A percentile compares a stretch with the other conserved stretches of the same genome.
phyloP scores from a whole-genome alignment of 2,113 vertebrate genomes.

The Python bivittatus region DNA sequence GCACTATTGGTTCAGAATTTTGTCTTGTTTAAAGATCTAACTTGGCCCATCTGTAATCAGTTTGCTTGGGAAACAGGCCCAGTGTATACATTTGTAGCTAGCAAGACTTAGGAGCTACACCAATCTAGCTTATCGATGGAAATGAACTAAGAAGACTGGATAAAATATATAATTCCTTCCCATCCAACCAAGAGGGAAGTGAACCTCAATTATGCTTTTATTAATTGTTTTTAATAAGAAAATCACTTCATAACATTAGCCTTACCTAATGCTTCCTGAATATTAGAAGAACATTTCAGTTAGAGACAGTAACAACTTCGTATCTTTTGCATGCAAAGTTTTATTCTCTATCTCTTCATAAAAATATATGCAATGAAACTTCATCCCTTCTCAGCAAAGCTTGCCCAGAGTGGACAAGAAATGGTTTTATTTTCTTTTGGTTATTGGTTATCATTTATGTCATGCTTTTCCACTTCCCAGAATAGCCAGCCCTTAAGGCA shows the following conservation, averaged over 20 bases:
- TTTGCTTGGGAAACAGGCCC: neutral
- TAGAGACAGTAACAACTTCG: neutral
- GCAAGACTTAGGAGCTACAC: no score
- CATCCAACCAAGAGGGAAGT: neutral
- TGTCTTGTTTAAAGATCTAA: neutral
- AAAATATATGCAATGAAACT: neutral
- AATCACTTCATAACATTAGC: neutral
- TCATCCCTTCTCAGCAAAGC: neutral
- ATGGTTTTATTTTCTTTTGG: neutral
- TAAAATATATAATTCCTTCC: neutral
- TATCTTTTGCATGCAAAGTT: neutral
- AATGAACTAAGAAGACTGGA: no score
- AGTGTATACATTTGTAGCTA: neutral
- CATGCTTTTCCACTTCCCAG: neutral
- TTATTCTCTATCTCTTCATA: neutral
- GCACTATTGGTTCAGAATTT: neutral
- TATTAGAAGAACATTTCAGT: neutral
- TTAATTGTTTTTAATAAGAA: neutral
- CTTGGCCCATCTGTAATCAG: neutral
- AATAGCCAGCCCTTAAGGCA: neutral
- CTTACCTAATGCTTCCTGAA: neutral
- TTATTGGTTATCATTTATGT: neutral
- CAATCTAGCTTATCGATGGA: neutral
- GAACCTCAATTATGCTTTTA: neutral
- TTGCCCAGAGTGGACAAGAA: neutral